A percentile compares a stretch with the other conserved stretches of the same genome.
These are phyloP conservation scores for Eupithecia pulchellata DNA, from an alignment of 2,888 invertebrate genomes.

Conservation along the genomic window DNA sequence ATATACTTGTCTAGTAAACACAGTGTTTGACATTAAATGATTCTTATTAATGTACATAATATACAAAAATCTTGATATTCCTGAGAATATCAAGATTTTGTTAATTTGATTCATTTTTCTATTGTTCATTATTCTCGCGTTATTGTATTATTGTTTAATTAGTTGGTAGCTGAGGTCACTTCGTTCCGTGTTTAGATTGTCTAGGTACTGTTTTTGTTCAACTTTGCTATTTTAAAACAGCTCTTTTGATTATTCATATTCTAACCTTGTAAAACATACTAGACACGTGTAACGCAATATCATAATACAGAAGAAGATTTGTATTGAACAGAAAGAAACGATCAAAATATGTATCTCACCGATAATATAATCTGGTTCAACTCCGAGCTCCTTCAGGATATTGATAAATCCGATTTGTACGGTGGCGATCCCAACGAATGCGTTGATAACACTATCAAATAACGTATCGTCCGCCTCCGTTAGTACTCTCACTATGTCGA, in stretches of 20 bases:
- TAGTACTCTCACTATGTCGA: constrained; percentile 87
- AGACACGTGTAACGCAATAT: not conserved
- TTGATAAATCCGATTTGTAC: constrained; percentile 88
- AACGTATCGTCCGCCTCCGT: constrained; percentile 86
- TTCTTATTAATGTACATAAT: too few relatives aligned
- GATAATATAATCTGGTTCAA: constrained; percentile 90
- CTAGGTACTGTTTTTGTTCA: not conserved
- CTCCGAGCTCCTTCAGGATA: constrained; percentile 84
- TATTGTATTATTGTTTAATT: not conserved
- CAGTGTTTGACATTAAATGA: too few relatives aligned
- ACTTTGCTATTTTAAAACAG: too few relatives aligned
- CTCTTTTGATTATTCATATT: too few relatives aligned
- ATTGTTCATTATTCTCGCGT: not conserved
- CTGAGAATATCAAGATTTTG: not conserved
- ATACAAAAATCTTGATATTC: too few relatives aligned
- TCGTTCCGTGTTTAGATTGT: not conserved
- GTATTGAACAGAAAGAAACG: constrained; percentile 20
- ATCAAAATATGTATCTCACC: constrained; percentile 76
- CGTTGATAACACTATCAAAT: constrained; percentile 88
- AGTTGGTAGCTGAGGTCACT: not conserved
- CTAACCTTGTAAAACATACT: not conserved
- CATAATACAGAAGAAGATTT: constrained; percentile 6
- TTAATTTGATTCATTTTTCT: not conserved
- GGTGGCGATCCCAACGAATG: constrained; percentile 91
- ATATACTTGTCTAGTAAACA: too few relatives aligned